Evolutionary conservation across 2,888 invertebrate species (phyloP).

Genomic region (Drosophila neutralis): DNA sequence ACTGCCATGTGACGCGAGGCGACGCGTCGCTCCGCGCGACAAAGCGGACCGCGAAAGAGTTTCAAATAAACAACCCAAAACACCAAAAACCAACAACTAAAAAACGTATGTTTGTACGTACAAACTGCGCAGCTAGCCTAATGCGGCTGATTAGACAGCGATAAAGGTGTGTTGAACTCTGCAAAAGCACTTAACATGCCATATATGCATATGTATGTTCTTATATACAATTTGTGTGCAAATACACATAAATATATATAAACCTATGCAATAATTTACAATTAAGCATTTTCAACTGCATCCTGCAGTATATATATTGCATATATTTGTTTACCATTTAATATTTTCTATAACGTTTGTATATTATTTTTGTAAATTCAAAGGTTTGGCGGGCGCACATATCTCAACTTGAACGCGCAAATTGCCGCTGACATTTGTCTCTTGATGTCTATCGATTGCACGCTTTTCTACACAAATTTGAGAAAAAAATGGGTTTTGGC

Average conservation of each 20-base stretch:
- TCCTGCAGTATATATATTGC: no score
- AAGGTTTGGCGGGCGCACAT: background rate
- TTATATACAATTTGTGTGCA: background rate
- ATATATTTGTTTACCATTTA: background rate
- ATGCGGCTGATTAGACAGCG: slow-evolving; percentile 54
- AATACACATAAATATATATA: background rate
- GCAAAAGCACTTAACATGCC: slow-evolving; percentile 41
- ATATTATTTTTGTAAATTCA: background rate
- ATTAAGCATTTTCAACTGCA: background rate
- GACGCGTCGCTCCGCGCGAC: slow-evolving; percentile 17
- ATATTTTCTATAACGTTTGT: background rate
- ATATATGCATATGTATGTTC: background rate
- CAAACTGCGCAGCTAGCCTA: slow-evolving; percentile 41
- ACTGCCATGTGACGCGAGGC: slow-evolving; percentile 26
- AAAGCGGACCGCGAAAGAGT: slow-evolving; percentile 37
- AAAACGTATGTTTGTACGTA: slow-evolving; percentile 2
- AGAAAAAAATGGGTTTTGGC: background rate
- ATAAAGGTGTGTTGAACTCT: slow-evolving; percentile 75
- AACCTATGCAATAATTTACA: background rate
- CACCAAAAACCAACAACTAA: slow-evolving; percentile 21
- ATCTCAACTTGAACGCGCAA: slow-evolving; percentile 8
- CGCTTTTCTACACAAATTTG: background rate
- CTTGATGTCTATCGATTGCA: slow-evolving; percentile 11
- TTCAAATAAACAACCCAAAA: slow-evolving; percentile 15
- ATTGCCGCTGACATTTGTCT: slow-evolving; percentile 5